Percentiles rank a stretch among this genome's conserved stretches.
These are phyloP conservation scores for Bungarus multicinctus DNA, from an alignment of 2,113 vertebrate species.

Conservation along the genomic window DNA sequence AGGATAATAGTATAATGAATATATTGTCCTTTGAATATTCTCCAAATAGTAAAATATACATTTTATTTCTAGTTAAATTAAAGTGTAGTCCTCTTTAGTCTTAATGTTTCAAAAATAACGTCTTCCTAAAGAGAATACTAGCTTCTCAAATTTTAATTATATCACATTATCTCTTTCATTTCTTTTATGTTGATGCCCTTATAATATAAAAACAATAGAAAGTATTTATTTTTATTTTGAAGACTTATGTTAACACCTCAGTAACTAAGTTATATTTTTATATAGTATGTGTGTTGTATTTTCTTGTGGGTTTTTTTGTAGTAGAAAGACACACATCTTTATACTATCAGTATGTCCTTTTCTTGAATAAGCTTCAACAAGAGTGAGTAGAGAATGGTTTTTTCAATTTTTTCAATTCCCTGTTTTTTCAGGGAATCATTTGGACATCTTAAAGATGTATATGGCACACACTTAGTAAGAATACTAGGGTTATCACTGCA, in stretches of 20 bases:
- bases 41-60: background rate
- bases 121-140: background rate
- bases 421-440: background rate
- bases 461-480: background rate
- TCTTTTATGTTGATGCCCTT: background rate
- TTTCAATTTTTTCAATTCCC: background rate
- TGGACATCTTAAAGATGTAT: background rate
- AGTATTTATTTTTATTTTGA: background rate
- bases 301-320: background rate
- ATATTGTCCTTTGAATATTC: background rate
- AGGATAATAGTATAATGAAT: background rate
- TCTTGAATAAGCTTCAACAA: background rate
- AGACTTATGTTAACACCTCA: background rate
- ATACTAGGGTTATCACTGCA: background rate
- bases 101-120: background rate
- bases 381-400: background rate
- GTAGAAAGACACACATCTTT: background rate
- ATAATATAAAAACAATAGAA: background rate
- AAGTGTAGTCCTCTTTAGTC: background rate
- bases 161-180: background rate
- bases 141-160: background rate
- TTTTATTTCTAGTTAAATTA: background rate
- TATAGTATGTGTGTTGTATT: background rate
- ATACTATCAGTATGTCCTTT: background rate
- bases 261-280: background rate